A percentile compares a stretch with the other conserved stretches of the same genome.
These are phyloP conservation scores for Drosophila kohkoa DNA, from an alignment of 1,140 invertebrate genomes.

Conservation along the genomic window DNA sequence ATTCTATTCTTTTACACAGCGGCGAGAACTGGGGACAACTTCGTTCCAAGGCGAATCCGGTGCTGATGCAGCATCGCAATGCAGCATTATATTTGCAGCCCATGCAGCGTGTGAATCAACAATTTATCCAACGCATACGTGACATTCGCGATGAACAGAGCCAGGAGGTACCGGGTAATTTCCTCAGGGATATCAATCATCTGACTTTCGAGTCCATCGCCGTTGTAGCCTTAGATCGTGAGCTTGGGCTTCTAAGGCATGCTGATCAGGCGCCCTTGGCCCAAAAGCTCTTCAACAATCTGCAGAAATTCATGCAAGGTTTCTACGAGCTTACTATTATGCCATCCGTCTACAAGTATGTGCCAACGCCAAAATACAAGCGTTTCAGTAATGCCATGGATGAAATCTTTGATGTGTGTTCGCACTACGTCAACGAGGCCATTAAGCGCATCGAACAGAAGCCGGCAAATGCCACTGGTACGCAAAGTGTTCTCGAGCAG, in stretches of 20 bases:
- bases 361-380: constrained; percentile 86
- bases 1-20: constrained; percentile 12
- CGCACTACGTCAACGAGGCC: constrained; percentile 54
- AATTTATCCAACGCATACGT: constrained; percentile 89
- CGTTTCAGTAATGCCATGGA: constrained; percentile 85
- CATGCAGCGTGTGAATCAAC: constrained; percentile 84
- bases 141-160: constrained; percentile 57
- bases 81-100: constrained; percentile 45
- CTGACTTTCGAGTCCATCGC: constrained; percentile 41
- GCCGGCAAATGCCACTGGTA: background rate
- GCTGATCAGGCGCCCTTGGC: constrained; percentile 83
- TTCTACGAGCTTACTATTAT: constrained; percentile 86
- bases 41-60: constrained; percentile 46
- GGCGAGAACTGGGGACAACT: constrained; percentile 49
- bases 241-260: constrained; percentile 67
- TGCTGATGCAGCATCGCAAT: constrained; percentile 63
- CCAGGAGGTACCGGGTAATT: constrained; percentile 34
- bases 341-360: constrained; percentile 86
- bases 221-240: constrained; percentile 33
- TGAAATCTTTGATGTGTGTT: constrained; percentile 37
- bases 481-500: constrained; percentile 86
- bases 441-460: constrained; percentile 44
- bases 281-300: constrained; percentile 23
- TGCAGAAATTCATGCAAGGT: constrained; percentile 10
- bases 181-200: constrained; percentile 31